Base-by-base conservation (phyloP, 2,797 vertebrate species). In the Orestias chungarensis region DNA sequence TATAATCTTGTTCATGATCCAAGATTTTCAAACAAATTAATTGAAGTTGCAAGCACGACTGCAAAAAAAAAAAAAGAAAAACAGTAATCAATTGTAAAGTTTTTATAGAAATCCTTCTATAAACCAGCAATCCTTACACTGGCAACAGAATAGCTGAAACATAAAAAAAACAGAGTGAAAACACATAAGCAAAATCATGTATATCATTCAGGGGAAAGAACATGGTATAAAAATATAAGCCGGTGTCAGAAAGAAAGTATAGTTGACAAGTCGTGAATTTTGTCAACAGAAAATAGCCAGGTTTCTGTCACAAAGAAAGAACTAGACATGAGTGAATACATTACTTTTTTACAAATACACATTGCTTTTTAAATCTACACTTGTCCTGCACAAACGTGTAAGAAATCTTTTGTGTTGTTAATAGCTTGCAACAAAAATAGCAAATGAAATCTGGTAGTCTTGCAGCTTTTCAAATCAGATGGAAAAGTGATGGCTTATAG, bases 81-180 rank as follows among this genome's bases (percentile, higher is more conserved):
- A n/a, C n/a, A n/a, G n/a, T n/a, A n/a, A n/a, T n/a, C n/a, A n/a
- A n/a, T 75, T 82, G 82, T 74, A 44, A 69, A 78, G 62, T 84
- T 79, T 84, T 86, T 86, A 82, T 77, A 82, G 17, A 66, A 75
- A 83, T 84, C 73, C 74, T 82, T 83, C 38, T 70, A 70, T 70
- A 80, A 46, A 68, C 43, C 70, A 76, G 64, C 67, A 76, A 75
- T 67, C 69, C 71, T 74, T 69, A 69, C 73, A 49, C 35, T 77
- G 73, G 70, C 74, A 73, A 80, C 77, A 70, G 73, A 81, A 80
- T 43, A 80, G 57, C 70, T 76, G 75, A 83, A 71, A 79, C 78
- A 84, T 78, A 54, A 66, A 69, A 2, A 8, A 77, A 77, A 67
- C 64, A 57, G 29, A 47, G 40, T 33, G 59, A 75, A 82, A 54